Evolutionary conservation across 2,888 invertebrate species (phyloP).

Genomic region (Andrena camellia): DNA sequence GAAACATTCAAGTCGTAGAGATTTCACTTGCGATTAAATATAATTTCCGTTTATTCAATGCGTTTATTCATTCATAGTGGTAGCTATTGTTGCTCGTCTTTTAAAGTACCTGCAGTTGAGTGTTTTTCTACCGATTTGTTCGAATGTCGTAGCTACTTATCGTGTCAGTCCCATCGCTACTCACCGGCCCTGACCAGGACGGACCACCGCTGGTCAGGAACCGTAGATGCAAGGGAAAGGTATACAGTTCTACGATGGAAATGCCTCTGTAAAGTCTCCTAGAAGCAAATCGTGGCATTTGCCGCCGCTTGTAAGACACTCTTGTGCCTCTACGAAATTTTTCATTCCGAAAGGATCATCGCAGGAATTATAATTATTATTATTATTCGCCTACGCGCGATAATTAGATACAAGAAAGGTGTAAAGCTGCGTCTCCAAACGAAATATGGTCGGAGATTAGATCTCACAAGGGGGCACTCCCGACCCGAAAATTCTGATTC

Average conservation of each 20-base stretch:
- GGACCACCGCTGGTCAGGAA: conserved; percentile 30
- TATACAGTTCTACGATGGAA: conserved; percentile 38
- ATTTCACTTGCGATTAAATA: not conserved
- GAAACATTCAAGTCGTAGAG: not conserved
- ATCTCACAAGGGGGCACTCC: no score
- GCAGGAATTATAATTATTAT: not conserved
- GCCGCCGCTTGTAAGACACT: not conserved
- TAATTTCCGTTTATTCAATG: not conserved
- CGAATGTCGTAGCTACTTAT: not conserved
- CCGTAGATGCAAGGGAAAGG: conserved; percentile 36
- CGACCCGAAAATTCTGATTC: no score
- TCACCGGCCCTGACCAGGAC: conserved; percentile 61
- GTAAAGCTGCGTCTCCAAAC: no score
- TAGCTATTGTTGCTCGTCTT: no score
- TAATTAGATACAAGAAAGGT: no score
- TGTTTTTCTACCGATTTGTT: not conserved
- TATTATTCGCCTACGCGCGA: no score
- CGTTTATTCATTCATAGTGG: no score
- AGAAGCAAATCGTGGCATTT: conserved; percentile 32
- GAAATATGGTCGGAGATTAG: no score
- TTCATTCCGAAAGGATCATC: not conserved
- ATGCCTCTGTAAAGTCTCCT: conserved; percentile 37
- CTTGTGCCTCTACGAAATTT: not conserved
- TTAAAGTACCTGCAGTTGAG: not conserved
- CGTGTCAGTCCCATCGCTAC: conserved; percentile 11